These are phyloP conservation scores for Anastatus disparis DNA, from an alignment of 1,140 invertebrate genomes.

Conservation along the genomic window DNA sequence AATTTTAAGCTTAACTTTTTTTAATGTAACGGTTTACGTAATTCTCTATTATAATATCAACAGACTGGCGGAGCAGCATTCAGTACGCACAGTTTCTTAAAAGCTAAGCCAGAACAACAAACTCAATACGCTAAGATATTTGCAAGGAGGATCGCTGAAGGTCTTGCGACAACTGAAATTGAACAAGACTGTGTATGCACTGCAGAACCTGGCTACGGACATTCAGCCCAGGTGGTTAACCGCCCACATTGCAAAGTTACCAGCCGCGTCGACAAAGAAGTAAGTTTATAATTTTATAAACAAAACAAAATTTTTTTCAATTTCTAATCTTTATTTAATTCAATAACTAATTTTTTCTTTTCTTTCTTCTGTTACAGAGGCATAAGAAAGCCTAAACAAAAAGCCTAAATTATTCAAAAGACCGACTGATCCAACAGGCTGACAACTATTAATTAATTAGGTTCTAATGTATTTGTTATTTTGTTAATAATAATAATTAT, in stretches of 20 bases:
- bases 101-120: slow-evolving; percentile 66
- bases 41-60: no score
- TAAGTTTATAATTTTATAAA: slow-evolving; percentile 14
- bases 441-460: slow-evolving; percentile 55
- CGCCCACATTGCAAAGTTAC: slow-evolving; percentile 62
- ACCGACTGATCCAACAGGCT: slow-evolving; percentile 31
- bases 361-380: slow-evolving; percentile 50
- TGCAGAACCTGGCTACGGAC: slow-evolving; percentile 48
- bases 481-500: no score
- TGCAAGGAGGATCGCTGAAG: slow-evolving; percentile 64
- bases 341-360: neutral
- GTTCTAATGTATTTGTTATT: slow-evolving; percentile 59
- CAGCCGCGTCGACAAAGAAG: slow-evolving; percentile 61
- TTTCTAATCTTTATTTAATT: neutral
- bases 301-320: slow-evolving; percentile 46
- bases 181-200: slow-evolving; percentile 69
- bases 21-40: no score
- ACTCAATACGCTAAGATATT: slow-evolving; percentile 70
- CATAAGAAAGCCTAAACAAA: slow-evolving; percentile 52
- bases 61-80: slow-evolving; percentile 70
- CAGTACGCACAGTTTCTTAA: slow-evolving; percentile 67
- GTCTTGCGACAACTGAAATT: slow-evolving; percentile 59
- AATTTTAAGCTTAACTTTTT: no score
- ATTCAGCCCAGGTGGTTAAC: slow-evolving; percentile 44
- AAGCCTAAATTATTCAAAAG: no score